These are phyloP conservation scores for Micromussa lordhowensis DNA, from an alignment of 92 coral and sea anemone genomes.

Conservation along the genomic window DNA sequence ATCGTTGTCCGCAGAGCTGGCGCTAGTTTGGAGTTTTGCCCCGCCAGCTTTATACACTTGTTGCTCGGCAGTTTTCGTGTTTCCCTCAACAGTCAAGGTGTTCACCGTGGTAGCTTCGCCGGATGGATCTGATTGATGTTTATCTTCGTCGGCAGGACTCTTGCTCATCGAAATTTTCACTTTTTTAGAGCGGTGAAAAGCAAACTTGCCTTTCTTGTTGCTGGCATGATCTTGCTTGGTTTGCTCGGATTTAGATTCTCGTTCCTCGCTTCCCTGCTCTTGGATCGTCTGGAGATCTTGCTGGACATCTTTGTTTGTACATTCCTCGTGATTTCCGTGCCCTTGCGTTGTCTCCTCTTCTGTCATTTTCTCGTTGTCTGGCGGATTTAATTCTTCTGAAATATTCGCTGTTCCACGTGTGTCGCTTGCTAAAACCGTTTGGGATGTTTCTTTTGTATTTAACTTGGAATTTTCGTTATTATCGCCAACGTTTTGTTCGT, in stretches of 20 bases:
- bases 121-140: background rate
- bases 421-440: background rate
- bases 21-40: slow-evolving; percentile 6
- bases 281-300: background rate
- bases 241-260: background rate
- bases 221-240: background rate
- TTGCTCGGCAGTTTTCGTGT: background rate
- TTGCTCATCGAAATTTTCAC: background rate
- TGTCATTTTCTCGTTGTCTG: slow-evolving; percentile 6
- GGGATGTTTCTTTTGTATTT: background rate
- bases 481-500: slow-evolving; percentile 1
- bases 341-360: background rate
- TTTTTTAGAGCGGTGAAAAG: slow-evolving; percentile 36
- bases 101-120: background rate
- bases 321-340: background rate
- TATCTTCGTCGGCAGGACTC: background rate
- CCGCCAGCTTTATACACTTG: background rate
- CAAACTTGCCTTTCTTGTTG: slow-evolving; percentile 10
- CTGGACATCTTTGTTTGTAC: background rate
- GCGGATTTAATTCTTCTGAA: background rate
- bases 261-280: slow-evolving; percentile 16
- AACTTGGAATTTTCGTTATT: background rate
- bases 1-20: background rate
- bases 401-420: background rate
- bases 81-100: background rate